Evolutionary conservation across 92 coral and sea anemone genomes (phyloP), one percentile per base, ranked within the genome.

Genomic region (Pocillopora grandis): DNA sequence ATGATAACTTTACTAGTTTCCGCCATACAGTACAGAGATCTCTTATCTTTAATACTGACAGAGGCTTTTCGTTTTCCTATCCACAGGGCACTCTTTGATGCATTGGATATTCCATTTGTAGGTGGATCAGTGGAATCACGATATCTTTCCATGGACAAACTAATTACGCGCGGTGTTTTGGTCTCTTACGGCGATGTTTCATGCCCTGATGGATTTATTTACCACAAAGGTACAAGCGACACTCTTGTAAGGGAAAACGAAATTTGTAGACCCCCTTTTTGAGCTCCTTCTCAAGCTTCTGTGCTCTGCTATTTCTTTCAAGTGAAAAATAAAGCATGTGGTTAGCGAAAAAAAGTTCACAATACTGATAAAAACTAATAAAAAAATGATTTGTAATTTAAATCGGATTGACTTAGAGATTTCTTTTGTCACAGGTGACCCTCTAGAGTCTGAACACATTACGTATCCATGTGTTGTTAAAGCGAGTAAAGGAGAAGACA

Each of bases 401-500:
- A 18, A 37, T 18, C 17, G 2, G 33, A 21, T 58, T 20, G 18
- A 23, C 33, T 20, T 62, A 42, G 49, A 42, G 49, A 42, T 3
- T 42, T 42, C 3, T 7, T 62, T n/a, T 18, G 9, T 2, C 35
- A 33, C 72, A 78, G 82, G 82, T 17, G 82, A 78, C 36, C 1
- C 71, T 10, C 10, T 63, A 65, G 19, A 1, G 3, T 16, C 19
- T 36, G 82, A 10, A 18, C 61, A 79, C 19, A 9, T 79, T 49
- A 2, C 0, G 21, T 79, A 42, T 48, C 83, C 83, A 0, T 79
- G 83, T 23, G 83, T 79, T 9, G 83, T 79, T 1, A 79, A 79
- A 23, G 83, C 83, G n/a, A 79, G 83, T 62, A 64, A n/a, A 17
- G 83, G 75, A 10, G 83, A 79, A 48, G 83, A 80, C 23, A 56